These are phyloP conservation scores for Onthophagus sagittarius DNA, from an alignment of 2,888 invertebrate genomes.

Conservation along the genomic window DNA sequence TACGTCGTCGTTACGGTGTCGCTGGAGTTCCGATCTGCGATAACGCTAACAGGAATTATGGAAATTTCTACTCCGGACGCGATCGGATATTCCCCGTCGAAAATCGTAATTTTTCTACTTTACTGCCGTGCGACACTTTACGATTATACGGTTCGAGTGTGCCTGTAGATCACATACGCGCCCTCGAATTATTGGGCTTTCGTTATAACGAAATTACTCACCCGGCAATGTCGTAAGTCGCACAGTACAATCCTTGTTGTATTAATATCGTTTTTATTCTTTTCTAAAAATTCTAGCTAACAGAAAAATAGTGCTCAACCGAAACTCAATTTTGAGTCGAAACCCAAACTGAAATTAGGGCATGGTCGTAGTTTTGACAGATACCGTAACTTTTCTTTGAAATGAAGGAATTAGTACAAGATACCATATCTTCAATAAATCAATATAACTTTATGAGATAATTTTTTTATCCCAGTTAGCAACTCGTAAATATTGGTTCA, in stretches of 20 bases:
- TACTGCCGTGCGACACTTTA: slow-evolving; percentile 11
- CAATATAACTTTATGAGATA: too few relatives aligned
- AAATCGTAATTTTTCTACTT: slow-evolving; percentile 11
- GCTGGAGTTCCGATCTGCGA: slow-evolving; percentile 10
- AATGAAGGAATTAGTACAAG: too few relatives aligned
- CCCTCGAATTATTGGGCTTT: background rate
- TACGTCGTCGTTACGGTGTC: background rate
- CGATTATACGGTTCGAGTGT: slow-evolving; percentile 2
- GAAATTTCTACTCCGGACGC: slow-evolving; percentile 13
- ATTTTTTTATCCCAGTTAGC: too few relatives aligned
- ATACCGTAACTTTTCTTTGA: too few relatives aligned
- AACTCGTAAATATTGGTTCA: too few relatives aligned
- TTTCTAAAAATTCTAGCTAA: too few relatives aligned
- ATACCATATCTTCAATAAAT: too few relatives aligned
- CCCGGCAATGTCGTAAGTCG: background rate
- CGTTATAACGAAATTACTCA: background rate
- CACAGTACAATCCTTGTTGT: background rate
- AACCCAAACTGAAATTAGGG: too few relatives aligned
- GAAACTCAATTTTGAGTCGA: too few relatives aligned
- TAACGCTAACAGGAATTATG: slow-evolving; percentile 23
- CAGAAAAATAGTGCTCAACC: too few relatives aligned
- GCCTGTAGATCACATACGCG: background rate
- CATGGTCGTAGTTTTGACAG: too few relatives aligned
- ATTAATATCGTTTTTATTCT: background rate
- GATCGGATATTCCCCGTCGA: slow-evolving; percentile 1